A percentile compares a stretch with the other conserved stretches of the same genome.
phyloP scores from a whole-genome alignment of 2,113 vertebrate genomes.

The Clarias magur region DNA sequence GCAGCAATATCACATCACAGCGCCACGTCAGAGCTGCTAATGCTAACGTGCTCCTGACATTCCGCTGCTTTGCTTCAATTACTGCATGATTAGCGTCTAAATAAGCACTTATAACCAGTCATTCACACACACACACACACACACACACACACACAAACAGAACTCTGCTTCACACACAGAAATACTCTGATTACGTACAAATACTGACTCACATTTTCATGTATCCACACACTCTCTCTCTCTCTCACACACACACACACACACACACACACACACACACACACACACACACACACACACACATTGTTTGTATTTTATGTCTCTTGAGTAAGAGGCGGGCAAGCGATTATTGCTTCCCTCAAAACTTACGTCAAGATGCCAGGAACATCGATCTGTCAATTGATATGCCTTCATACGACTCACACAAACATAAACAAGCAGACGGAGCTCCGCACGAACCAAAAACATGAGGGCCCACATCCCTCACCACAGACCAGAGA shows the following conservation, averaged over 20 bases:
- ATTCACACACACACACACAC: conserved; percentile 49
- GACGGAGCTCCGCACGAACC: conserved; percentile 40
- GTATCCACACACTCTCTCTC: conserved; percentile 3
- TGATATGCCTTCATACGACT: conserved; percentile 57
- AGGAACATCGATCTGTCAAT: conserved; percentile 63
- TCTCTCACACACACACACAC: conserved; percentile 26
- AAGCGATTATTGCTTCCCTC: conserved; percentile 31
- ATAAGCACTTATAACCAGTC: conserved; percentile 60
- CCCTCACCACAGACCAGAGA: conserved; percentile 51
- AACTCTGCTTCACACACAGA: conserved; percentile 15
- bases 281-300: conserved; percentile 35
- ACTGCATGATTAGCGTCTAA: conserved; percentile 58
- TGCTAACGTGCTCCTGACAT: conserved; percentile 47
- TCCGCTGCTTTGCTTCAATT: conserved; percentile 57
- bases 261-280: conserved; percentile 24
- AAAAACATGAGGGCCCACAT: conserved; percentile 50
- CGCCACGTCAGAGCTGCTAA: conserved; percentile 37
- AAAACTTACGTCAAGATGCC: conserved; percentile 43
- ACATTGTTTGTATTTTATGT: neutral
- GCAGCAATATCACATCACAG: conserved; percentile 44
- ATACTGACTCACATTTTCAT: neutral
- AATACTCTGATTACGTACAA: neutral
- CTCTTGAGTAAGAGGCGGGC: conserved; percentile 37
- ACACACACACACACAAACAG: conserved; percentile 33
- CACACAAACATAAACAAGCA: conserved; percentile 64